Base-by-base conservation (phyloP, 53 echinoderm and acorn worm species). In the Actinopyga echinites region DNA sequence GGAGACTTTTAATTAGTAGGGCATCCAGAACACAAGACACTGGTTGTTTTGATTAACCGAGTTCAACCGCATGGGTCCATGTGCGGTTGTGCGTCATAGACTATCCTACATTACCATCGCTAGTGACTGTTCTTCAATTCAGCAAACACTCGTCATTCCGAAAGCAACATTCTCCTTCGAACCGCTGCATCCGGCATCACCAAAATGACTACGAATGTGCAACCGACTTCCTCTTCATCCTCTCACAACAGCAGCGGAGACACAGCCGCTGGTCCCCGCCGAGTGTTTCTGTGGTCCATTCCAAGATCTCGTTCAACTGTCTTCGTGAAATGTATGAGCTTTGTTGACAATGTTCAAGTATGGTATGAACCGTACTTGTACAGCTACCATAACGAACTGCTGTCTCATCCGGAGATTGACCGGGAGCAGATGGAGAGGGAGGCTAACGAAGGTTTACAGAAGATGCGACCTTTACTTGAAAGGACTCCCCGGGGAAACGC, bases 291-390 rank as follows among this genome's bases (percentile, higher is more conserved):
- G 1, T 85, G 85, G 85, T 75, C 75, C 60, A 85, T 74, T 42
- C 85, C 85, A 31, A 57, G 85, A 36, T 74, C 85, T 21, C 75
- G 74, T 10, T 85, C 85, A 17, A 85, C 85, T 15, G 85, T 85
- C 7, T 85, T 85, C n/a, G 61, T 74, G 13, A 85, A 85, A 37
- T 85, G 85, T 11, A 85, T 85, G 85, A 85, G 85, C 38, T 85
- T 85, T 64, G 85, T 85, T 15, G 75, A 85, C 5, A 62, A 62
- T 40, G 75, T 75, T 19, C 85, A 85, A 60, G 74, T 59, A 9
- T 74, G 74, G 58, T 74, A 85, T 52, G 85, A 85, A 35, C 85
- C 85, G 5, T 85, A 75, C 38, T 36, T 80, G 25, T 80, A 80
- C 81, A 80, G 81, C 42, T 80, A 80, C 30, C 81, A 80, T 35